phyloP scores from a whole-genome alignment of 2,113 vertebrate genomes.

The Anhinga rufa region DNA sequence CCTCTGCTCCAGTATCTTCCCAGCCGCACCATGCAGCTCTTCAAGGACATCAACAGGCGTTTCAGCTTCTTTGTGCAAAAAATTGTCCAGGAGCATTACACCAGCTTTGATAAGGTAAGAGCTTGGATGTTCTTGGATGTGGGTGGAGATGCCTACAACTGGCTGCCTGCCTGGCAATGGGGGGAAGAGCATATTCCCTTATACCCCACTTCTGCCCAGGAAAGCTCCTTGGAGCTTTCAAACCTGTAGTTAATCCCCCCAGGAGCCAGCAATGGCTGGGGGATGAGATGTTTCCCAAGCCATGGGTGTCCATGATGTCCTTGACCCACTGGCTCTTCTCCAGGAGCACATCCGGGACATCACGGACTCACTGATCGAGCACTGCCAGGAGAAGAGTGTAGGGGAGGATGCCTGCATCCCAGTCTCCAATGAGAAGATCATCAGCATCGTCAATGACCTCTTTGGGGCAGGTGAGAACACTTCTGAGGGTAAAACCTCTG shows the following conservation, averaged over 20 bases:
- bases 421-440: constrained; percentile 78
- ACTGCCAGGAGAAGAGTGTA: constrained; percentile 80
- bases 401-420: constrained; percentile 75
- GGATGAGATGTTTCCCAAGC: not conserved
- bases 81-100: constrained; percentile 80
- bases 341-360: constrained; percentile 89
- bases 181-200: not conserved
- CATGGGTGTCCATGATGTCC: not conserved
- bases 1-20: constrained; percentile 80
- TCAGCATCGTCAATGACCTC: constrained; percentile 82
- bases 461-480: constrained; percentile 89
- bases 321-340: not conserved
- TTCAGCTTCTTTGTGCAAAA: constrained; percentile 73
- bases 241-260: not conserved
- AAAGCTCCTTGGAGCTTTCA: not conserved
- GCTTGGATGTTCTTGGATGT: not conserved
- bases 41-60: constrained; percentile 72
- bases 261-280: fast-evolving
- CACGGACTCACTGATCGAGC: constrained; percentile 88
- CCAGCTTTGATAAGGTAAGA: constrained; percentile 80
- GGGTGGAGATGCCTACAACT: not conserved
- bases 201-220: not conserved
- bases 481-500: not conserved
- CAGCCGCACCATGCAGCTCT: constrained; percentile 71
- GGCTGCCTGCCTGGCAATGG: not conserved